Base-by-base conservation (phyloP, 2,113 vertebrate species). In the zebrafish (Danio rerio) region DNA sequence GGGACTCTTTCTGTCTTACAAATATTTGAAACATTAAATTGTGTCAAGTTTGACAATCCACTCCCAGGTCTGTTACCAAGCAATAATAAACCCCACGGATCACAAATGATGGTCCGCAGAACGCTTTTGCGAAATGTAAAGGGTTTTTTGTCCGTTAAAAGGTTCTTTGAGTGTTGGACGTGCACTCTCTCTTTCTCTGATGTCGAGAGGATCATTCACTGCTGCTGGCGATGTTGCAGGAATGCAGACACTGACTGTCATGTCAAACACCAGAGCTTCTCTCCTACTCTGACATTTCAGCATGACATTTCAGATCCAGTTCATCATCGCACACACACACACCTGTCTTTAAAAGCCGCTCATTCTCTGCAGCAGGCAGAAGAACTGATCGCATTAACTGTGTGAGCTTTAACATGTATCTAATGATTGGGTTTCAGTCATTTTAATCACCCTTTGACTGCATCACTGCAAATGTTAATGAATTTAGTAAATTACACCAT, bases 231-330 rank as follows among this genome's bases (percentile, higher is more conserved):
- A 53, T n/a, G 83, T 70, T 87, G 79, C 75, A 87, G 86, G 84
- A 83, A 85, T 87, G 78, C 81, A 49, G 61, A 73, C 58, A 78
- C 69, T 66, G 81, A 87, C 86, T 83, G 86, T 78, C 52, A 61
- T 73, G 45, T 79, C 73, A 81, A 79, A 87, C 79, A 87, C 73
- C 86, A 85, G 65, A 85, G 72, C n/a, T 56, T 53, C 83, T 78
- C 66, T 80, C 76, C 86, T 69, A 53, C 72, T 69, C 56, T 85
- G 86, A 87, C 86, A 87, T 87, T 87, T 87, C 73, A 61, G 61
- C 78, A 62, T 87, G 86, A 87, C 86, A 87, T 87, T 87, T 87
- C 58, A 83, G 55, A 73, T 74, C 42, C 81, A 66, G 56, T 62
- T 78, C 7, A 59, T 52, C 82, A 31, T 84, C 16, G 10, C 40